phyloP scores from a whole-genome alignment of 2,888 invertebrate species.

The Euzophera pinguis region DNA sequence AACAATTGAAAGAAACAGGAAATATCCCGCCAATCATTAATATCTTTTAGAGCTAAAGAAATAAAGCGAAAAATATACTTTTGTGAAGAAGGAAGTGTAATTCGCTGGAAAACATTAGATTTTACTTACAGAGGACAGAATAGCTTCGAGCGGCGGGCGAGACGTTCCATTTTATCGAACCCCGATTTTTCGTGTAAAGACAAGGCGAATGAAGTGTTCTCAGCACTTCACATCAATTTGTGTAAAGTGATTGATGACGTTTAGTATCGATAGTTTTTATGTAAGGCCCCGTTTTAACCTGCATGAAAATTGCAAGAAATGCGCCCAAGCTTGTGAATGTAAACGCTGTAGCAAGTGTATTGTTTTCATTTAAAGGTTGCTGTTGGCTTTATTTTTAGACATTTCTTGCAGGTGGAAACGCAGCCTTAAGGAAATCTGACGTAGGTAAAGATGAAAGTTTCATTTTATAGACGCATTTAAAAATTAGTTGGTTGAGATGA shows the following conservation, averaged over 20 bases:
- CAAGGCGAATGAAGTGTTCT: background rate
- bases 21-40: too few species aligned
- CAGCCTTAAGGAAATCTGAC: too few species aligned
- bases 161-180: background rate
- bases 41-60: background rate
- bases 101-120: background rate
- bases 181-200: background rate
- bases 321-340: too few species aligned
- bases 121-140: background rate
- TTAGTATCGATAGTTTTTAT: background rate
- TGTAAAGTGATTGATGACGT: slow-evolving; percentile 6
- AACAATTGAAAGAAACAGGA: too few species aligned
- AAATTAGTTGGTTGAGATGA: too few species aligned
- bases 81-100: background rate
- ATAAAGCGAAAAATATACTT: background rate
- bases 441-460: too few species aligned
- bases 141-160: background rate
- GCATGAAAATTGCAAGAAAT: too few species aligned
- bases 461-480: too few species aligned
- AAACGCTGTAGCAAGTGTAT: too few species aligned
- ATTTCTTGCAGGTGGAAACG: too few species aligned
- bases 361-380: too few species aligned
- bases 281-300: background rate
- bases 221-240: background rate
- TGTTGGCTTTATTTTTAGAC: too few species aligned